Conservation (phyloP, 2,888 invertebrate genomes). For the Encarsia formosa region DNA sequence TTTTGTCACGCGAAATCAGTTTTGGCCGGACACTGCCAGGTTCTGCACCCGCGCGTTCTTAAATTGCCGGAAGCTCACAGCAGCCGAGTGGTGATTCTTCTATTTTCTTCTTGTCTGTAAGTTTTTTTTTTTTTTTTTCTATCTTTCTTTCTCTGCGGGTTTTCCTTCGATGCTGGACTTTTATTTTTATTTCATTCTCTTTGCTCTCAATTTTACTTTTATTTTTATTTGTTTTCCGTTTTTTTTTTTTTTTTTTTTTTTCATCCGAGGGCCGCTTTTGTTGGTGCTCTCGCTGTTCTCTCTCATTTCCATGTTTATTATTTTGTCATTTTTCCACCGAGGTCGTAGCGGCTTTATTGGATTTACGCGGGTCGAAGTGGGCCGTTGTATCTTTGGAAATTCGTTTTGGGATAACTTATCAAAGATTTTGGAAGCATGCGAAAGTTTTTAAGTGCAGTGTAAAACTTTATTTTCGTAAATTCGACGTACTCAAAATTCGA, state of each 20-base stretch:
- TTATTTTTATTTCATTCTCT: background rate
- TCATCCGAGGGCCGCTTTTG: background rate
- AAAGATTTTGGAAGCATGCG: too few species aligned
- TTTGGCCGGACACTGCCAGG: constrained; percentile 33
- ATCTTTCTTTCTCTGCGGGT: background rate
- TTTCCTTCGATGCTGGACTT: background rate
- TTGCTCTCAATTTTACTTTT: background rate
- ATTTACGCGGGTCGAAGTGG: background rate
- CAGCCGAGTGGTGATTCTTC: background rate
- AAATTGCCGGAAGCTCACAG: constrained; percentile 37
- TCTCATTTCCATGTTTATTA: too few species aligned
- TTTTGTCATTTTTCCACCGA: too few species aligned
- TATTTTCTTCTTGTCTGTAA: background rate
- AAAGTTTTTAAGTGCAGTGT: too few species aligned
- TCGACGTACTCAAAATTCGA: too few species aligned
- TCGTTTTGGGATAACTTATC: background rate
- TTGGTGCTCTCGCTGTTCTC: too few species aligned
- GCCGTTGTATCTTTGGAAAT: background rate
- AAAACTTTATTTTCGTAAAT: too few species aligned
- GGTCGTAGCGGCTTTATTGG: background rate
- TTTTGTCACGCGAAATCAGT: constrained; percentile 41
- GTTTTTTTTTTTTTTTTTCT: background rate
- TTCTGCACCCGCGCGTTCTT: too few species aligned
- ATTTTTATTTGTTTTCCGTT: too few species aligned
- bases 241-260: background rate